Base-by-base conservation (phyloP, 2,113 vertebrate genomes). In the Phalacrocorax brasilianus region DNA sequence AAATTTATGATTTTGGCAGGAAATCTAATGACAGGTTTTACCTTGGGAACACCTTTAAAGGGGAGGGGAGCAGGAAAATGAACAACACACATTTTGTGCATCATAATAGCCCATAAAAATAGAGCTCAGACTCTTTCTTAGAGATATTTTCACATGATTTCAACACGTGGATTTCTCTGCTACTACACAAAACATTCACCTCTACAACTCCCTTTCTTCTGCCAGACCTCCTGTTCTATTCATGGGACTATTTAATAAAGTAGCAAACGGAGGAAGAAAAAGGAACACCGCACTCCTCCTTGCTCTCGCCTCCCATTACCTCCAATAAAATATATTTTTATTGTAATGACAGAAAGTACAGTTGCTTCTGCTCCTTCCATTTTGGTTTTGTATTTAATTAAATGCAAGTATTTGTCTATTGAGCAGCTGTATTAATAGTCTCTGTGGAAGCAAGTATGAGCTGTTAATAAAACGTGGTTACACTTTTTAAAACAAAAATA, bases 401-500 rank as follows among this genome's bases (percentile, higher is more conserved):
- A 80, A 86, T 22, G 9, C 8, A 80, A 88, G 15, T 58, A 74
- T 83, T 59, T 90, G 2, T 33, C n/a, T 59, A 20, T 6, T 50
- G 47, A 70, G 14, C 12, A 78, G 11, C 23, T 71, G 24, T 47
- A 77, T 86, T 84, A 86, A 85, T 20, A 49, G 35, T 28, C 12
- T 82, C 35, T 85, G 30, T 91, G 14, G 33, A 91, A 79, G 62
- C 19, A 75, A 22, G 0, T 13, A 61, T 8, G 11, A 72, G 19
- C 24, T 70, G 44, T 56, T 91, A 93, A 59, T 70, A 78, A 68
- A 91, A 91, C 15, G 42, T 62, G 9, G 42, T 42, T 71, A 59
- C 28, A 67, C 7, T 33, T 80, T 63, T 83, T 55, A 56, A 56
- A 96, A 73, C n/a, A 89, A 85, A 96, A 94, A 32, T 14, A 82